Conservation (phyloP, 30 jellyfish, hydroid and myxozoan genomes). For the Nemopilema nomurai region DNA sequence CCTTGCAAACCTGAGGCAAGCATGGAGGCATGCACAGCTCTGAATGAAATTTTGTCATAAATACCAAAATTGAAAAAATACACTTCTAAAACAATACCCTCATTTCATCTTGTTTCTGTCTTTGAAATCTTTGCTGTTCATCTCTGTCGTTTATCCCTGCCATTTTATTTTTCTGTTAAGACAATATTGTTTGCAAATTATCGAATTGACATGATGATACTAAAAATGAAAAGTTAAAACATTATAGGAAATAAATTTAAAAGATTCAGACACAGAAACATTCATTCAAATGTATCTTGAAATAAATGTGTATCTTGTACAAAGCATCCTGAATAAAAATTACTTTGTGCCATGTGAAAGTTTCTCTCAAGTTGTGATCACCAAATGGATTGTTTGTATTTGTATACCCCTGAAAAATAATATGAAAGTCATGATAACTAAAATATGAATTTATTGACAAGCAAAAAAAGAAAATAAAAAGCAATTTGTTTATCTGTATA, state of each 20-base stretch:
- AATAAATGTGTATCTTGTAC: too few relatives aligned
- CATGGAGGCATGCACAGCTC: too few relatives aligned
- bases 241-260: background rate
- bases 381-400: slow-evolving; percentile 97
- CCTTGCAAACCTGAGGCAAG: too few relatives aligned
- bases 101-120: slow-evolving; percentile 76
- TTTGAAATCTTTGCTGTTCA: slow-evolving; percentile 54
- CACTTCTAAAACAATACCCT: background rate
- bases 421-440: background rate
- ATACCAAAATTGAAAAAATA: background rate
- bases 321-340: background rate
- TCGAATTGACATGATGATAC: background rate
- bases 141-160: slow-evolving; percentile 76
- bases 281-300: background rate
- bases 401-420: slow-evolving; percentile 78
- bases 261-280: background rate
- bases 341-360: slow-evolving; percentile 94
- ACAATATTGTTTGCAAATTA: background rate
- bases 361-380: slow-evolving; percentile 79
- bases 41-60: too few relatives aligned
- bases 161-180: slow-evolving; percentile 69
- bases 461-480: too few relatives aligned
- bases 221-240: background rate
- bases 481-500: too few relatives aligned
- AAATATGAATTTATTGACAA: background rate